phyloP scores from a whole-genome alignment of 1,140 invertebrate species.

The Drosophila eugracilis region DNA sequence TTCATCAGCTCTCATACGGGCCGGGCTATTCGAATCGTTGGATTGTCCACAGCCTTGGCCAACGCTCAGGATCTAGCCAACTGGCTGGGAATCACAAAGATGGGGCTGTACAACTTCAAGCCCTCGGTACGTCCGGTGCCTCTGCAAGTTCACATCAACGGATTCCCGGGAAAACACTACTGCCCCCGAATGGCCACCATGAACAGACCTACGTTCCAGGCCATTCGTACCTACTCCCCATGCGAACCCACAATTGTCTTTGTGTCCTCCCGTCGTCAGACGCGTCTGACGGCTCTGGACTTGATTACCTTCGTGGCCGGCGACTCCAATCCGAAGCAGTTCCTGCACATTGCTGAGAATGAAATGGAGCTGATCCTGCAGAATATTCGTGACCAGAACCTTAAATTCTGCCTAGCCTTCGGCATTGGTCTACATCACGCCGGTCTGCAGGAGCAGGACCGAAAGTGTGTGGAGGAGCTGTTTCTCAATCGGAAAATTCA shows the following conservation, averaged over 20 bases:
- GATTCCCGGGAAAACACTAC: constrained; percentile 96
- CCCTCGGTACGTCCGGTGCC: constrained; percentile 99
- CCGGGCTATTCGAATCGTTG: constrained; percentile 93
- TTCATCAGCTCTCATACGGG: constrained; percentile 96
- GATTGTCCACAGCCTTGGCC: constrained; percentile 98
- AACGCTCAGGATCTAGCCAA: constrained; percentile 98
- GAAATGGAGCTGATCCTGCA: constrained; percentile 92
- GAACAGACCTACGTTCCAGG: constrained; percentile 99
- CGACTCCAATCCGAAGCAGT: constrained; percentile 97
- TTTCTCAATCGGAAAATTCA: constrained; percentile 99
- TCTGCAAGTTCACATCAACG: constrained; percentile 96
- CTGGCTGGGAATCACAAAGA: constrained; percentile 96
- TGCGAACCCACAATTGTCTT: constrained; percentile 96
- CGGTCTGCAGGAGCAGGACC: constrained; percentile 95
- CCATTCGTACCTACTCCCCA: constrained; percentile 96
- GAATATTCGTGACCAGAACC: constrained; percentile 94
- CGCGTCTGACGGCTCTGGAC: constrained; percentile 97
- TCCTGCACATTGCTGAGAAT: constrained; percentile 94
- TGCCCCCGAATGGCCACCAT: constrained; percentile 99
- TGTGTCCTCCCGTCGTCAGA: constrained; percentile 99
- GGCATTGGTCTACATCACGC: constrained; percentile 99
- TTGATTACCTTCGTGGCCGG: constrained; percentile 96
- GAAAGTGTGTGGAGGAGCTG: constrained; percentile 96
- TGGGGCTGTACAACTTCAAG: constrained; percentile 99
- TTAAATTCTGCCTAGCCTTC: constrained; percentile 97